These are phyloP conservation scores for Aphelocoma californica DNA, from an alignment of 2,797 vertebrate genomes.

Conservation along the genomic window DNA sequence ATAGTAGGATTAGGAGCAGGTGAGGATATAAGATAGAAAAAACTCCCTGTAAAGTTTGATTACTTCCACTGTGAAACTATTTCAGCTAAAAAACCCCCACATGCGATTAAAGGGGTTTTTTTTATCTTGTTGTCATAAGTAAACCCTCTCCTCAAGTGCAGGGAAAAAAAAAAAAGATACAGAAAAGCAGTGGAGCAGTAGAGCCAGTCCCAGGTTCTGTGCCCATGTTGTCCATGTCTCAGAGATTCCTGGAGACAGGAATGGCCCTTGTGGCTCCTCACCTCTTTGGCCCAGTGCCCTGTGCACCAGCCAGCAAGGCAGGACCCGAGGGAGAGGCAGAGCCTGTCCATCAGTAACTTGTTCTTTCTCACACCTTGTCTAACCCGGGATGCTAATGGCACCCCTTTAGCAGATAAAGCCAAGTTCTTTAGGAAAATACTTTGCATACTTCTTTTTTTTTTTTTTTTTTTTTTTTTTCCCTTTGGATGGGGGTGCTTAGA, in stretches of 20 bases:
- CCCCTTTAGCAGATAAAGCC: not conserved
- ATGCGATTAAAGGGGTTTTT: not conserved
- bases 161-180: not conserved
- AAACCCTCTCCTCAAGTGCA: not conserved
- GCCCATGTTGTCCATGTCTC: not conserved
- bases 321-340: rapidly evolving
- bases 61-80: not conserved
- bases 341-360: not conserved
- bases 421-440: not conserved
- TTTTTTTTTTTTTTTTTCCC: not conserved
- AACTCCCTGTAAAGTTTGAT: not conserved
- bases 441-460: not conserved
- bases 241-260: not conserved
- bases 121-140: not conserved
- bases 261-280: not conserved
- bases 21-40: not conserved
- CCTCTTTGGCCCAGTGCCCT: rapidly evolving
- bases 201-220: not conserved
- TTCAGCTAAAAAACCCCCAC: not conserved
- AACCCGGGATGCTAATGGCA: not conserved
- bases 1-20: not conserved
- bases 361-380: not conserved
- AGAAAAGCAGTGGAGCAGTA: not conserved
- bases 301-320: not conserved
- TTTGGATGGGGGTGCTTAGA: not conserved